A percentile compares a stretch with the other conserved stretches of the same genome.
Evolutionary conservation across 2,113 vertebrate genomes (phyloP).

Genomic region (Eurystomus gularis): DNA sequence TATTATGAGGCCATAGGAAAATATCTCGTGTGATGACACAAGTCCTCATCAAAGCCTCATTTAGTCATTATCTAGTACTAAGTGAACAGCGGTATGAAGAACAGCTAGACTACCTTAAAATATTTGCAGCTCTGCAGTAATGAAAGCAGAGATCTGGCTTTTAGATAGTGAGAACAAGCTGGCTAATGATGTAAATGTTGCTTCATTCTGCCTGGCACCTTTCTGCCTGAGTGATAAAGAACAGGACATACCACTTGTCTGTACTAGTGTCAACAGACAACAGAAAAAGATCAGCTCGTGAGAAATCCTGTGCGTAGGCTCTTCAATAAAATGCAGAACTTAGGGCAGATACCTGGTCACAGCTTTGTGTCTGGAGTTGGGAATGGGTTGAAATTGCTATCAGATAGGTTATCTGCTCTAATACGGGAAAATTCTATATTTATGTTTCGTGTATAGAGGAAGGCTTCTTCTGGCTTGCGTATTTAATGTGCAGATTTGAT

Average conservation of each 20-base stretch:
- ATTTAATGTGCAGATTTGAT: neutral
- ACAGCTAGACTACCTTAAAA: slow-evolving; percentile 13
- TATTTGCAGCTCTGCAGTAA: neutral
- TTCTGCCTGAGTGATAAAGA: slow-evolving; percentile 14
- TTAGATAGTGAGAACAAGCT: slow-evolving; percentile 22
- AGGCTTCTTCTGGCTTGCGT: neutral
- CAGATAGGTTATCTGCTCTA: neutral
- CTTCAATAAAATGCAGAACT: neutral
- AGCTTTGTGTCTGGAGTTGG: neutral
- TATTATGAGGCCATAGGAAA: neutral
- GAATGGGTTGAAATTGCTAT: neutral
- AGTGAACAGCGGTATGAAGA: neutral
- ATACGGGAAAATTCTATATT: neutral
- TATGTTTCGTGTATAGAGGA: neutral
- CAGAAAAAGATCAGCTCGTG: neutral
- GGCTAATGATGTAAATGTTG: slow-evolving; percentile 15
- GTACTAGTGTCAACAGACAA: neutral
- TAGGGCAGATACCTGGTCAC: neutral
- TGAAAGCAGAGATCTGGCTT: neutral
- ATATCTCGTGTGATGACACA: neutral
- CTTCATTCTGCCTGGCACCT: slow-evolving; percentile 28
- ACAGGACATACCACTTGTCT: slow-evolving; percentile 11
- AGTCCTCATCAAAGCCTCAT: neutral
- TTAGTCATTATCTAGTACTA: neutral
- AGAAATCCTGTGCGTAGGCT: neutral